phyloP scores from a whole-genome alignment of 2,888 invertebrate genomes.

The Tiliacea citrago region DNA sequence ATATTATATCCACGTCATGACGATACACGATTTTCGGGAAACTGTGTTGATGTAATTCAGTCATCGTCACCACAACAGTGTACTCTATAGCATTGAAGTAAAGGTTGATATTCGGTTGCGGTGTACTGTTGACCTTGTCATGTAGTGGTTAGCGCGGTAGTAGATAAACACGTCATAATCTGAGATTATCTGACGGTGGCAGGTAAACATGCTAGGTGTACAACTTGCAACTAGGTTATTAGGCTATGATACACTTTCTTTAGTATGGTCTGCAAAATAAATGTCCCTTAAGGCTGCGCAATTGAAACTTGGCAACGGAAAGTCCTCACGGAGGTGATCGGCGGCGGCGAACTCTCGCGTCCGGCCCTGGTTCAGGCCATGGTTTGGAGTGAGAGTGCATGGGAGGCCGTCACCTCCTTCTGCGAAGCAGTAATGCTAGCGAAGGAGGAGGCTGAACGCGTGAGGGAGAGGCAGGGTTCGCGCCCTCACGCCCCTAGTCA shows the following conservation, averaged over 20 bases:
- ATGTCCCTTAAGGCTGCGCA: too few species aligned
- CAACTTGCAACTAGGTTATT: conserved; percentile 40
- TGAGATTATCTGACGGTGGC: conserved; percentile 68
- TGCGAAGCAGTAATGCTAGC: too few species aligned
- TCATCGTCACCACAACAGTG: not conserved
- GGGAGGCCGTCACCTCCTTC: too few species aligned
- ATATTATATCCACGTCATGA: conserved; percentile 25
- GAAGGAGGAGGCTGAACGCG: too few species aligned
- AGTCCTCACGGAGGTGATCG: too few species aligned
- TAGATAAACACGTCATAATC: conserved; percentile 71
- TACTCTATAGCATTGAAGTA: not conserved
- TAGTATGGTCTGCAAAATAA: not conserved
- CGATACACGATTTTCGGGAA: conserved; percentile 42
- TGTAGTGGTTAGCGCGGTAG: conserved; percentile 35
- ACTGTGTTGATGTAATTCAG: conserved; percentile 20
- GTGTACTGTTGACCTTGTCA: conserved; percentile 26
- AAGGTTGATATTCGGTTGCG: conserved; percentile 31
- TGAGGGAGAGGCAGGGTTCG: too few species aligned
- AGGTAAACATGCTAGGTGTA: conserved; percentile 50
- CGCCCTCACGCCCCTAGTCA: too few species aligned
- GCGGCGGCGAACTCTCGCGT: too few species aligned
- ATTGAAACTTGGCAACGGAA: too few species aligned
- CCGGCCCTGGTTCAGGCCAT: too few species aligned
- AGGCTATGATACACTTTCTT: conserved; percentile 35
- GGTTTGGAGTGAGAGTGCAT: too few species aligned